phyloP scores from a whole-genome alignment of 2,797 vertebrate species.

The Pseudomugil tenellus region DNA sequence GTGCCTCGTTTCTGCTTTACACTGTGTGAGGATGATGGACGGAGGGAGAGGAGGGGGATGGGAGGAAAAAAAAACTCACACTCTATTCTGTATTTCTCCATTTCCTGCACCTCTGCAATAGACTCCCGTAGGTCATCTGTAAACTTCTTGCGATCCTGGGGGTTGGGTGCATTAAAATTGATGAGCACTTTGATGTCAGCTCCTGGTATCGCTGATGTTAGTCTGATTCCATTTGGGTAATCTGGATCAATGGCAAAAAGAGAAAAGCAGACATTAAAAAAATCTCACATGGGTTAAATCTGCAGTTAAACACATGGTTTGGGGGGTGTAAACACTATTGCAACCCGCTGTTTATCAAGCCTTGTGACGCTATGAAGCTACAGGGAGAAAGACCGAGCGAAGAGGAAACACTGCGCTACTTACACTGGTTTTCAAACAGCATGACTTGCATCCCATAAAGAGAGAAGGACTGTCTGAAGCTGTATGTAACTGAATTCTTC shows the following conservation, averaged over 20 bases:
- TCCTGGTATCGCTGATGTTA: slow-evolving; percentile 94
- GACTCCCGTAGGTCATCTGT: slow-evolving; percentile 96
- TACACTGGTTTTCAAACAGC: slow-evolving; percentile 98
- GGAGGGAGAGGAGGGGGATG: slow-evolving; percentile 8
- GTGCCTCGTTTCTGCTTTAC: slow-evolving; percentile 52
- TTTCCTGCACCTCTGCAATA: slow-evolving; percentile 97
- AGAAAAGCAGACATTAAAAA: slow-evolving; percentile 48
- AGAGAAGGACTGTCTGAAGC: slow-evolving; percentile 97
- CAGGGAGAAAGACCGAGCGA: neutral
- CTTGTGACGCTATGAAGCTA: slow-evolving; percentile 15
- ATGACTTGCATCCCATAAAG: slow-evolving; percentile 97
- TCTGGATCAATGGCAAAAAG: slow-evolving; percentile 77
- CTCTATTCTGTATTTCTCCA: slow-evolving; percentile 99
- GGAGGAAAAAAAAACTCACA: slow-evolving; percentile 84
- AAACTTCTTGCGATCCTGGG: slow-evolving; percentile 98
- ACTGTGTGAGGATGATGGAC: slow-evolving; percentile 27
- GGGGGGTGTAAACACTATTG: slow-evolving; percentile 50
- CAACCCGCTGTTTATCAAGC: slow-evolving; percentile 37
- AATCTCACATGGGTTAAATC: slow-evolving; percentile 43
- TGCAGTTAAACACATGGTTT: slow-evolving; percentile 35
- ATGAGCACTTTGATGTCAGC: slow-evolving; percentile 97
- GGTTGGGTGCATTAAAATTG: slow-evolving; percentile 98
- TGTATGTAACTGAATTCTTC: slow-evolving; percentile 99
- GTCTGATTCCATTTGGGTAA: slow-evolving; percentile 96
- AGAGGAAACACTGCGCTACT: slow-evolving; percentile 71